Base-by-base conservation (phyloP, 2,797 vertebrate genomes). In the Acanthornis magna region DNA sequence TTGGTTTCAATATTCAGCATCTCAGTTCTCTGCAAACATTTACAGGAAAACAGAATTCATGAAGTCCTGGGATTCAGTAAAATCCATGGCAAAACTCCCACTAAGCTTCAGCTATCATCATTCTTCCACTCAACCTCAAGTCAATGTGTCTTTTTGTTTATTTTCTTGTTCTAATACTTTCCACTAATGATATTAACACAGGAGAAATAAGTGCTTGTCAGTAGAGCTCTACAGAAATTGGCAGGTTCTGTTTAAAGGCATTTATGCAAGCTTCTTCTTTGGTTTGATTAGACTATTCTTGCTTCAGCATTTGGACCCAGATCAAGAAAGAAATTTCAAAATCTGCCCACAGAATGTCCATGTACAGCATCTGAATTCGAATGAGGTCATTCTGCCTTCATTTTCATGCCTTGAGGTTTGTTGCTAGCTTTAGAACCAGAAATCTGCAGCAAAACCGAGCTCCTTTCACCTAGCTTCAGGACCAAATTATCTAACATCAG, bases 281-380 rank as follows among this genome's bases (percentile, higher is more conserved):
- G 11, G 67, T 94, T 96, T 96, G 91, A 97, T 96, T 94, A 90
- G 82, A 94, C 79, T 87, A 81, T 76, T 93, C 81, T 86, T 91
- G 80, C 85, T 15, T 38, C 76, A 95, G 80, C 3, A 2, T 88
- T 94, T 96, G 95, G 95, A 94, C 26, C 21, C 63, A 84, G 60
- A 91, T 91, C 79, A 94, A 96, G 79, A 94, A 57, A 92, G 57
- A 89, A 60, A 91, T 86, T 93, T 93, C 91, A 90, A 50, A 79
- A 88, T 94, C 91, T 96, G 70, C 83, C 91, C 92, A 97, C 88
- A 95, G 61, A 93, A 88, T 40, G 61, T 87, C 92, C 89, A 91
- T 55, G 62, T 72, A 58, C 11, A 3, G 73, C 87, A 83, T 91
- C 62, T 90, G 89, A 95, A 86, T 94, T 58, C 53, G 47, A 81